Evolutionary conservation across 2,797 vertebrate genomes (phyloP).

Genomic region (Picus viridis): DNA sequence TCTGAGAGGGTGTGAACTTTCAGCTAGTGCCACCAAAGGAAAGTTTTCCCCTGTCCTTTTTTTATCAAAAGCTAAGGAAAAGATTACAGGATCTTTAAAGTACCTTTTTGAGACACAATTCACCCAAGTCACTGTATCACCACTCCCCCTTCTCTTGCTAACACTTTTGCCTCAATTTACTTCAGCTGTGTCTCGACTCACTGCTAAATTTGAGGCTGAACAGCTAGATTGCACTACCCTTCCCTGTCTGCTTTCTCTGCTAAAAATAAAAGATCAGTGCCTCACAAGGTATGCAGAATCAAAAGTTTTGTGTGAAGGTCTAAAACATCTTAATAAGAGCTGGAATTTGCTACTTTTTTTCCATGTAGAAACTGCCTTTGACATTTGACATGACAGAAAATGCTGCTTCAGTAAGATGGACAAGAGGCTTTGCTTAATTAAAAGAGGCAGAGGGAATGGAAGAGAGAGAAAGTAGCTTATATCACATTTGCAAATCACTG

Average conservation of each 20-base stretch:
- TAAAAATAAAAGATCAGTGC: not conserved
- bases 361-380: not conserved
- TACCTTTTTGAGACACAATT: not conserved
- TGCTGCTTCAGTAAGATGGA: not conserved
- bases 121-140: not conserved
- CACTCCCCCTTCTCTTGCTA: not conserved
- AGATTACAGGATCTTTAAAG: not conserved
- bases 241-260: not conserved
- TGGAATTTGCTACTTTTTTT: not conserved
- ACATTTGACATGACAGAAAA: slow-evolving; percentile 2
- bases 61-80: not conserved
- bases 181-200: not conserved
- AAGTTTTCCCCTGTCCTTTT: not conserved
- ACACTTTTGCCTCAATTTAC: not conserved
- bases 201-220: not conserved
- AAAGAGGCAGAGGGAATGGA: not conserved
- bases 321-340: not conserved
- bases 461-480: not conserved
- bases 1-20: not conserved
- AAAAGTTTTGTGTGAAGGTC: not conserved
- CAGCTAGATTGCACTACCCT: not conserved
- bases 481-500: not conserved
- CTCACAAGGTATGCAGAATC: not conserved
- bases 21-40: not conserved
- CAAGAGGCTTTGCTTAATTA: slow-evolving; percentile 13